Percentiles rank a stretch among this genome's conserved stretches.
Conservation (phyloP, 2,797 vertebrate genomes). For the Schizothorax lantsangensis region DNA sequence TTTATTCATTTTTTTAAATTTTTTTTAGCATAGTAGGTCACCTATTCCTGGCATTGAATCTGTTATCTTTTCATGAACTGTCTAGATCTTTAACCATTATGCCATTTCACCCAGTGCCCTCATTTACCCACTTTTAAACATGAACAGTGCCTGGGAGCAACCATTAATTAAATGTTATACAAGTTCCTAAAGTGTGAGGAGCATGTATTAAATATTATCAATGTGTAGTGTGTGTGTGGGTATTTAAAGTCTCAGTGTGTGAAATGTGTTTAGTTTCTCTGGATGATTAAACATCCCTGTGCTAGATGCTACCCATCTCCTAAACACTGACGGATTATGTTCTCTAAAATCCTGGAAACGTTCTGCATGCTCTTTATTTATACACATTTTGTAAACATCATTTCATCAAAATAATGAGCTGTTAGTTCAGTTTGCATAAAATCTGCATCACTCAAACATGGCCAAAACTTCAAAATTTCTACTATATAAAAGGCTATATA, state of each 20-base stretch:
- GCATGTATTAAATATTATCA: conserved; percentile 8
- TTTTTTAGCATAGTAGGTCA: neutral
- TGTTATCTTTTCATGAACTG: neutral
- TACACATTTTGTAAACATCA: neutral
- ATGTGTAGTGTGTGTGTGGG: neutral
- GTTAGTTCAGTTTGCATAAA: conserved; percentile 9
- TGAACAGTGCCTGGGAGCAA: conserved; percentile 20
- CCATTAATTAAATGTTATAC: conserved; percentile 25
- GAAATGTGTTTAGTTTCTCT: neutral
- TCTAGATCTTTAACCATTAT: conserved; percentile 21
- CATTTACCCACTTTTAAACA: conserved; percentile 33
- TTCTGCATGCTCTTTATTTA: neutral
- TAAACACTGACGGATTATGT: conserved; percentile 7
- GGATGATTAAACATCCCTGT: conserved; percentile 2
- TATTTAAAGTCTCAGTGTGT: neutral
- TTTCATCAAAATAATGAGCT: neutral
- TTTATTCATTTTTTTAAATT: neutral
- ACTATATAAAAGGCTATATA: too few species aligned
- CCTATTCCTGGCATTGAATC: neutral
- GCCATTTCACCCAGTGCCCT: conserved; percentile 8
- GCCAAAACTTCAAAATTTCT: neutral
- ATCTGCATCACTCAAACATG: neutral
- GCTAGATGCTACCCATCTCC: neutral
- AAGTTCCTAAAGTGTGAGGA: conserved; percentile 19
- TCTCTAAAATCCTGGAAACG: neutral